Conservation (phyloP, 2,113 vertebrate genomes). For the Chaetodon auriga region DNA sequence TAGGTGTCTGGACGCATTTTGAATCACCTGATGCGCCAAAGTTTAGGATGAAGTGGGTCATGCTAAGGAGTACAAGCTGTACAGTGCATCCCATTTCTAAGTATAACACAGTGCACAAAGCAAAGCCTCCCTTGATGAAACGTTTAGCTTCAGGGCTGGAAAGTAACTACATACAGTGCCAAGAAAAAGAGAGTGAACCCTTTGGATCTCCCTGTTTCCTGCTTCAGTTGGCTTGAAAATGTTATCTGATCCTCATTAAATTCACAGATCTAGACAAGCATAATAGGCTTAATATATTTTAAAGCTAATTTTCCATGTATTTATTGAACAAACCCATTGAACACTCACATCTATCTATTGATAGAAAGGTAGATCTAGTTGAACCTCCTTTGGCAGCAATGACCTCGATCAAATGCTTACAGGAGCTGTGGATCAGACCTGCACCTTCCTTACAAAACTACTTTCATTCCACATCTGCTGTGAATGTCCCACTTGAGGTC, state of each 20-base stretch:
- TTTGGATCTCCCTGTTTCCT: too few relatives aligned
- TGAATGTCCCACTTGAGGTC: too few relatives aligned
- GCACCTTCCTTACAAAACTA: neutral
- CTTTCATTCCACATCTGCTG: neutral
- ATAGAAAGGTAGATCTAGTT: neutral
- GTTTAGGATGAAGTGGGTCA: neutral
- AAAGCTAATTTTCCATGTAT: too few relatives aligned
- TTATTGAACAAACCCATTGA: too few relatives aligned
- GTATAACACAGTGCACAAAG: neutral
- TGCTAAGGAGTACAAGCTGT: neutral
- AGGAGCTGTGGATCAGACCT: too few relatives aligned
- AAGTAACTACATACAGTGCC: too few relatives aligned
- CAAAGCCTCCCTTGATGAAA: too few relatives aligned
- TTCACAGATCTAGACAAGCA: neutral
- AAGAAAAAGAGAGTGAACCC: too few relatives aligned
- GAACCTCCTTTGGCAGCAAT: neutral
- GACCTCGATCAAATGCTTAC: neutral
- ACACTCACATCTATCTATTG: too few relatives aligned
- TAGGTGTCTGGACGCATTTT: too few relatives aligned
- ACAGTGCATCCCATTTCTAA: neutral
- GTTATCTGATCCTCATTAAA: too few relatives aligned
- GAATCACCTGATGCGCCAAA: neutral
- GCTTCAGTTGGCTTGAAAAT: too few relatives aligned
- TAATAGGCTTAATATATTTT: neutral
- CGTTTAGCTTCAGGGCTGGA: neutral